These are phyloP conservation scores for Psammodynastes pulverulentus DNA, from an alignment of 2,113 vertebrate species.

Conservation along the genomic window DNA sequence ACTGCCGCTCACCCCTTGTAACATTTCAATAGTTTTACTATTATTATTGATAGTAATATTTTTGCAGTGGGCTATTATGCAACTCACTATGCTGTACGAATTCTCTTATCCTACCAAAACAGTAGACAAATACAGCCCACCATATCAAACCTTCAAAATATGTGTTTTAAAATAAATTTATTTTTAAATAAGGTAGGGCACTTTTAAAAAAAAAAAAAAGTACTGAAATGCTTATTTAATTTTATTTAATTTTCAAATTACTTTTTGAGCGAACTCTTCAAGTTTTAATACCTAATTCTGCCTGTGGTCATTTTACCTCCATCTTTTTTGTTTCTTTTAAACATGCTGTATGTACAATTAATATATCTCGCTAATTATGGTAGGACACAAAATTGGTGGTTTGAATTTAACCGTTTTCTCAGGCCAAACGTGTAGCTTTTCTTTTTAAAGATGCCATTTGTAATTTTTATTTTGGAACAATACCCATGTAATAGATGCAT, in stretches of 20 bases:
- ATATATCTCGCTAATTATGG: neutral
- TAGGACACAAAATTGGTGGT: neutral
- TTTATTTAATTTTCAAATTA: neutral
- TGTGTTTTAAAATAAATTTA: neutral
- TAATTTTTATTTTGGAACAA: neutral
- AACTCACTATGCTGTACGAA: neutral
- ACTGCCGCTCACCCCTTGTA: neutral
- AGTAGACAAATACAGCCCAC: too few relatives aligned
- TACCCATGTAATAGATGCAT: neutral
- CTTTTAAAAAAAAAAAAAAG: neutral
- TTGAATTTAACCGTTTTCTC: neutral
- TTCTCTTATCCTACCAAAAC: neutral
- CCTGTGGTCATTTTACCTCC: neutral
- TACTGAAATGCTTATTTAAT: neutral
- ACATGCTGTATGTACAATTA: neutral
- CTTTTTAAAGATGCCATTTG: neutral
- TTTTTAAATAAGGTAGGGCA: neutral
- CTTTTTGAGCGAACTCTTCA: neutral
- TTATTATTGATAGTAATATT: neutral
- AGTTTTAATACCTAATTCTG: neutral
- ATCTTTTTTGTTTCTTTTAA: neutral
- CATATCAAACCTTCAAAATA: neutral
- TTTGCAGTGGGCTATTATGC: neutral
- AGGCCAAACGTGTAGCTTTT: neutral
- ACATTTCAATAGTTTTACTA: neutral